Base-by-base conservation (phyloP, 30 jellyfish, hydroid and myxozoan genomes). In the Chrysaora quinquecirrha region DNA sequence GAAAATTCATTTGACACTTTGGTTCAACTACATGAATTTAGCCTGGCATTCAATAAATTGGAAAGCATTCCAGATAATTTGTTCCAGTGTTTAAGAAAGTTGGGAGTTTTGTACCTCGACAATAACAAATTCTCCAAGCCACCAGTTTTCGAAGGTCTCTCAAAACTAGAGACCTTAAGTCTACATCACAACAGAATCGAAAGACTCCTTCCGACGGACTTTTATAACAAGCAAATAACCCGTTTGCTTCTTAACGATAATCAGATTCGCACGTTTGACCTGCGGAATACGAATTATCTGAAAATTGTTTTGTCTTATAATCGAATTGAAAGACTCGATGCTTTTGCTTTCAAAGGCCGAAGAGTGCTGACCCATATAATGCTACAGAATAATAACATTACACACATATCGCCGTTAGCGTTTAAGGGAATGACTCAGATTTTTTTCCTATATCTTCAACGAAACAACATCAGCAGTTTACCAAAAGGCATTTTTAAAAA, bases 401-500 rank as follows among this genome's bases (percentile, higher is more conserved):
- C 30, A 3, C 10, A 60, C 4, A 22, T 84, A 29, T 73, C 88
- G 12, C 64, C 75, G 21, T 14, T 35, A 0, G 78, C 95, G 21
- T 73, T 84, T 47, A 29, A 20, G 2, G 73, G 73, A 23, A 0
- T 84, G 19, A 33, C 63, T 31, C 16, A 10, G 3, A 52, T 66
- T 10, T 1, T 22, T 0, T 71, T 27, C 38, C 48, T 84, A 24
- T 46, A 30, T 23, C 34, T 84, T 23, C 77, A 72, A 0, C 73
- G 35, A 34, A 84, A 74, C 84, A 62, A 20, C 3, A 27, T 84
- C 1, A 20, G 18, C 28, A 33, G 20, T 10, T 77, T 84, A 3
- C 95, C 87, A 28, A 24, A 65, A 2, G 67, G 32, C 6, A 18
- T 71, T 11, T 83, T 83, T 56, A 28, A 64, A 9, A 77, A 69